These are phyloP conservation scores for Herminia tarsipennalis DNA, from an alignment of 2,888 invertebrate genomes.

Conservation along the genomic window DNA sequence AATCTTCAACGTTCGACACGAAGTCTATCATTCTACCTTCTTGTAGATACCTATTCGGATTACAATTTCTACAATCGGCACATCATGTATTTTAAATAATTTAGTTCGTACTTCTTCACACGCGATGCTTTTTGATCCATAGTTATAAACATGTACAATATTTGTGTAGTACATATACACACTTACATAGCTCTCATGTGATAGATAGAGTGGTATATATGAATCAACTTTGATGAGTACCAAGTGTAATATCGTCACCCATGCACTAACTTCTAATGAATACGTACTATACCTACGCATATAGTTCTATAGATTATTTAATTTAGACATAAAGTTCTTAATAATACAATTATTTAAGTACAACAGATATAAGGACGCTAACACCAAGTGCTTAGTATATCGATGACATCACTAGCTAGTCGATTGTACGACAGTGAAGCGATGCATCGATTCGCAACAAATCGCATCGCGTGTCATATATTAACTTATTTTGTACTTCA, in stretches of 20 bases:
- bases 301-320: conserved; percentile 30
- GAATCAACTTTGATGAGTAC: conserved; percentile 14
- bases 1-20: conserved; percentile 51
- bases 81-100: conserved; percentile 77
- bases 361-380: conserved; percentile 44
- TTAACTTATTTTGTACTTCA: conserved; percentile 48
- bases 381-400: conserved; percentile 45
- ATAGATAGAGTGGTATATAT: conserved; percentile 34
- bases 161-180: background rate
- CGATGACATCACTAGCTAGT: conserved; percentile 25
- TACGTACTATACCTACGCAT: conserved; percentile 20
- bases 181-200: conserved; percentile 26
- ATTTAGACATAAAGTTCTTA: conserved; percentile 23
- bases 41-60: conserved; percentile 52
- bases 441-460: conserved; percentile 35
- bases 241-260: conserved; percentile 15
- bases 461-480: conserved; percentile 48
- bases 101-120: conserved; percentile 35
- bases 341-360: conserved; percentile 31
- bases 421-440: conserved; percentile 15
- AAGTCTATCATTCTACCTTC: conserved; percentile 55
- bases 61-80: conserved; percentile 67
- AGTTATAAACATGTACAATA: conserved; percentile 8
- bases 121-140: conserved; percentile 42
- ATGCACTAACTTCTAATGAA: conserved; percentile 28